Evolutionary conservation across 2,888 invertebrate species (phyloP).

Genomic region (Antheraea yamamai): DNA sequence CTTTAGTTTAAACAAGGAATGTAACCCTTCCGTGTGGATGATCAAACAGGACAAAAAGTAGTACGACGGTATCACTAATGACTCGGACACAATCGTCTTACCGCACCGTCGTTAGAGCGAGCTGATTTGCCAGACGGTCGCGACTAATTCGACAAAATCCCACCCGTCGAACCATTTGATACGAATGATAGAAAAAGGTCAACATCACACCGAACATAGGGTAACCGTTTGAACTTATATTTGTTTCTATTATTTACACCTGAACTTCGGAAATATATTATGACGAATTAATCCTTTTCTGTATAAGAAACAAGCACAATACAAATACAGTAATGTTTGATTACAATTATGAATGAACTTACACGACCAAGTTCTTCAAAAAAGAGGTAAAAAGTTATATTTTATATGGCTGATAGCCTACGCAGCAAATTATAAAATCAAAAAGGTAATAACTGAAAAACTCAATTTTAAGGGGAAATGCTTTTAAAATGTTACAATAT

Average conservation of each 20-base stretch:
- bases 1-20: neutral
- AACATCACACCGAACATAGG: neutral
- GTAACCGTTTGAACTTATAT: neutral
- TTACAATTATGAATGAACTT: too few relatives aligned
- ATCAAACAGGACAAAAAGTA: slow-evolving; percentile 24
- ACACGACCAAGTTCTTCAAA: too few relatives aligned
- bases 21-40: neutral
- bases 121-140: slow-evolving; percentile 11
- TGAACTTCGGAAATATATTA: slow-evolving; percentile 6
- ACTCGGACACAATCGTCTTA: slow-evolving; percentile 26
- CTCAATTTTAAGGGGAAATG: too few relatives aligned
- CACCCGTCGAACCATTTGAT: slow-evolving; percentile 3
- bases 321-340: too few relatives aligned
- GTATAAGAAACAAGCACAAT: too few relatives aligned
- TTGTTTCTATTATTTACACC: neutral
- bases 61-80: slow-evolving; percentile 23
- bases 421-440: too few relatives aligned
- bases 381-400: too few relatives aligned
- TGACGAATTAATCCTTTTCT: neutral
- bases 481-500: too few relatives aligned
- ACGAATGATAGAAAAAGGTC: neutral
- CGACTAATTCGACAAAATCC: slow-evolving; percentile 7
- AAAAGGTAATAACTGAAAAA: too few relatives aligned
- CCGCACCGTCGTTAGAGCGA: slow-evolving; percentile 21
- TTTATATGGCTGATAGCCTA: too few relatives aligned